A percentile compares a stretch with the other conserved stretches of the same genome.
phyloP scores from a whole-genome alignment of 1,140 invertebrate species.

The Aphis craccivora region DNA sequence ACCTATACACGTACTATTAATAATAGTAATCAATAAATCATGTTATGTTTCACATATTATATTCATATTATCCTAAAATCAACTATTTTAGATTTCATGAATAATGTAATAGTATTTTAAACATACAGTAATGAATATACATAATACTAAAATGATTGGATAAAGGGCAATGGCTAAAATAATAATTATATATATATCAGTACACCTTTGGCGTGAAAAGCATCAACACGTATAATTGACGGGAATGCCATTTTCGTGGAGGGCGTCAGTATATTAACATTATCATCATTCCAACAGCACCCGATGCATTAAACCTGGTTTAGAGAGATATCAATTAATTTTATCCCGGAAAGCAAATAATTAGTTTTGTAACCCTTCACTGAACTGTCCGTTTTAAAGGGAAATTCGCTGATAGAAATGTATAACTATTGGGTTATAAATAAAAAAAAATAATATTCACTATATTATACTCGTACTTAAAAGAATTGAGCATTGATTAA shows the following conservation, averaged over 20 bases:
- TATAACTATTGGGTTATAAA: neutral
- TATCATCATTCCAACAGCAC: conserved; percentile 10
- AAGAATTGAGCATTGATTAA: neutral
- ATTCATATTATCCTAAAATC: neutral
- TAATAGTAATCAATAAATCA: neutral
- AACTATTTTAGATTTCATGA: neutral
- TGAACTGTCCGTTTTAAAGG: neutral
- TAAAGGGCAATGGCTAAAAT: neutral
- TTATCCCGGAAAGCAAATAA: conserved; percentile 47
- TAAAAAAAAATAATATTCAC: neutral
- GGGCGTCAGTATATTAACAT: conserved; percentile 35
- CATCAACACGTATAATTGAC: conserved; percentile 13
- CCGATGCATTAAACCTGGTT: conserved; percentile 30
- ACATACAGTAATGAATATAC: neutral
- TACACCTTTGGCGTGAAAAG: neutral
- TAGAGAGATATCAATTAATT: conserved; percentile 53
- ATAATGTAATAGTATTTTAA: neutral
- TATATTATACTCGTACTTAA: no score
- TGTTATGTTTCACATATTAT: neutral
- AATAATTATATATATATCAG: neutral
- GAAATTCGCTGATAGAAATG: neutral
- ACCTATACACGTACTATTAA: neutral
- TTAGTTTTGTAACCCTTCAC: conserved; percentile 44
- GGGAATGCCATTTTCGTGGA: conserved; percentile 9
- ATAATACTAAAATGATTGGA: neutral